phyloP scores from a whole-genome alignment of 1,140 invertebrate genomes.

The Bursaphelenchus mucronatus region DNA sequence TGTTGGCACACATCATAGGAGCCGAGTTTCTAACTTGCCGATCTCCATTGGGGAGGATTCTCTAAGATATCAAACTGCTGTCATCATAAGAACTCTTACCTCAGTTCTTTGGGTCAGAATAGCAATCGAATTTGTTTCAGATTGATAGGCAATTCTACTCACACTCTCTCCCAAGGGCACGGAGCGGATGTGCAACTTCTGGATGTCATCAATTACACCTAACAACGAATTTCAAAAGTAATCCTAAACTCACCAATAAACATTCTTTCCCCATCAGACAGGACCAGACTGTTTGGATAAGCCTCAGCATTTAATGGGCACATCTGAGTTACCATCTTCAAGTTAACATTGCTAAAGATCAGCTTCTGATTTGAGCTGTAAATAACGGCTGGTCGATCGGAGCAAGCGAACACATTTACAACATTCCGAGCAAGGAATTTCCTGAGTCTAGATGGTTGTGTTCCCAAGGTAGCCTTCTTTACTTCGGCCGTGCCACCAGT shows the following conservation, averaged over 20 bases:
- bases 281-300: slow-evolving; percentile 76
- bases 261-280: not conserved
- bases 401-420: slow-evolving; percentile 96
- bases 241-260: slow-evolving; percentile 8
- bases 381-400: slow-evolving; percentile 93
- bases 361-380: slow-evolving; percentile 98
- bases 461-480: slow-evolving; percentile 74
- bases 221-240: slow-evolving; percentile 66
- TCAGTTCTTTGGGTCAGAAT: slow-evolving; percentile 81
- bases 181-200: slow-evolving; percentile 65
- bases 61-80: no score
- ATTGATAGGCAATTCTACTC: slow-evolving; percentile 69
- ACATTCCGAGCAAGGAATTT: slow-evolving; percentile 78
- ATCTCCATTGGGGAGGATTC: no score
- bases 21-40: no score
- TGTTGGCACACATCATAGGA: no score
- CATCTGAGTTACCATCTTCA: slow-evolving; percentile 97
- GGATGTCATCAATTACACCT: slow-evolving; percentile 74
- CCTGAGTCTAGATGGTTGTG: slow-evolving; percentile 86
- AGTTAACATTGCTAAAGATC: slow-evolving; percentile 97
- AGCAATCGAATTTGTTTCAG: slow-evolving; percentile 85
- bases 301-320: slow-evolving; percentile 89
- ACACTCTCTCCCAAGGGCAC: slow-evolving; percentile 89
- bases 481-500: slow-evolving; percentile 59
- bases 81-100: slow-evolving; percentile 10